Conservation (phyloP, 2,888 invertebrate species). For the Taenaris catops region DNA sequence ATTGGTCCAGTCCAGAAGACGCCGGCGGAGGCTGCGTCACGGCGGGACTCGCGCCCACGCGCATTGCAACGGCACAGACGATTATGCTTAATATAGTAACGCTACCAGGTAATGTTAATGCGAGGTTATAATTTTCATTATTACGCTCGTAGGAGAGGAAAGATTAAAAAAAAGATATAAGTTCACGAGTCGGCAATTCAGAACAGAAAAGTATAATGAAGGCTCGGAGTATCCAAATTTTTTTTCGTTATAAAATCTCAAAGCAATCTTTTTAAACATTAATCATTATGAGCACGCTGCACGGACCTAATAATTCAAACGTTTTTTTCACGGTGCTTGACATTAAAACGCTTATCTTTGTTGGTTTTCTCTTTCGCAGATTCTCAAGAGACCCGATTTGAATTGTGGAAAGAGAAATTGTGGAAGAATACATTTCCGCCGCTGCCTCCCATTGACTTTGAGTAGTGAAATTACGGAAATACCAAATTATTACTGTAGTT, state of each 20-base stretch:
- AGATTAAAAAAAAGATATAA: too few species aligned
- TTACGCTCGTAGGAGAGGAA: too few species aligned
- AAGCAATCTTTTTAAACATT: conserved; percentile 21
- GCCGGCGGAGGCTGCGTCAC: too few species aligned
- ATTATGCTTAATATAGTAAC: too few species aligned
- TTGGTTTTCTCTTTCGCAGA: conserved; percentile 33
- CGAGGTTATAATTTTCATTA: too few species aligned
- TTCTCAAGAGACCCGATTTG: conserved; percentile 47
- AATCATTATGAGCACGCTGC: conserved; percentile 18
- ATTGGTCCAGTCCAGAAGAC: too few species aligned
- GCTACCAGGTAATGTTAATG: too few species aligned
- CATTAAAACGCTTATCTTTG: conserved; percentile 25
- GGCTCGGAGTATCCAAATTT: conserved; percentile 1
- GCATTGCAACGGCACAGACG: too few species aligned
- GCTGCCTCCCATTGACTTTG: conserved; percentile 50
- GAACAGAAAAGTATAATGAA: conserved; percentile 7
- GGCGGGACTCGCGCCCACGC: too few species aligned
- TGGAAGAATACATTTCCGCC: conserved; percentile 44
- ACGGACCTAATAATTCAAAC: conserved; percentile 23
- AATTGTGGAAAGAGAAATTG: conserved; percentile 38
- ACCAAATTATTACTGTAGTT: conserved; percentile 5
- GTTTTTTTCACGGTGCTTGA: conserved; percentile 18
- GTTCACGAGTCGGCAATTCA: too few species aligned
- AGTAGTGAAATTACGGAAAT: conserved; percentile 22
- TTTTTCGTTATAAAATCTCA: conserved; percentile 15